Evolutionary conservation across 2,888 invertebrate species (phyloP), one percentile per base, ranked within the genome.

Genomic region (Lysandra coridon): DNA sequence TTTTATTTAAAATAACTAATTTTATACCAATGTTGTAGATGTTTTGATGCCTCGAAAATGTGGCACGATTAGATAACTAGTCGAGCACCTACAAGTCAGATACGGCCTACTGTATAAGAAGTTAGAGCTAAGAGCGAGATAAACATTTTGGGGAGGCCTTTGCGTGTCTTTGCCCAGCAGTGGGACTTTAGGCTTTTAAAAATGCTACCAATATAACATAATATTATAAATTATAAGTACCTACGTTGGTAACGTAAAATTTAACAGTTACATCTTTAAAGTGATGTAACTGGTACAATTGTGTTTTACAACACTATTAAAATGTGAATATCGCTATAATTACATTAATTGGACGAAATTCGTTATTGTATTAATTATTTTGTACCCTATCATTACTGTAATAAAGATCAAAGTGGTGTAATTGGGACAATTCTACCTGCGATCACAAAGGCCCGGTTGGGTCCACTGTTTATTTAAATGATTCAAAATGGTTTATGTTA

Each of bases 401-500:
- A n/a, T 79, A 79, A 6, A 14, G 78, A 74, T 17, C 30, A 7
- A 74, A 79, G 44, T 79, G 40, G n/a, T 7, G 2, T 10, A 30
- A 30, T 6, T 33, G 30, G 62, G 23, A 57, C 17, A 23, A 60
- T 79, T 74, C 40, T 79, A 79, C 79, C 79, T 79, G 79, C 57
- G 74, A 73, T 60, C 40, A 73, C 79, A 74, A 76, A 53, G 44
- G 12, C 40, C 33, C 40, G 73, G 57, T 14, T 60, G 74, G 73
- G 73, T n/a, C 40, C 74, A 60, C 40, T 73, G 74, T 79, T 79
- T 79, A 79, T 74, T 79, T 79, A 79, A 79, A 74, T 79, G 60
- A 74, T 79, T 74, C 74, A 79, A 82, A 83, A 82, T 81, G 80
- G 76, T 81, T 80, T 80, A 78, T 80, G 81, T 81, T 79, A 81